Evolutionary conservation across 2,113 vertebrate genomes (phyloP), one percentile per base, ranked within the genome.

Genomic region (Nothoprocta perdicaria): DNA sequence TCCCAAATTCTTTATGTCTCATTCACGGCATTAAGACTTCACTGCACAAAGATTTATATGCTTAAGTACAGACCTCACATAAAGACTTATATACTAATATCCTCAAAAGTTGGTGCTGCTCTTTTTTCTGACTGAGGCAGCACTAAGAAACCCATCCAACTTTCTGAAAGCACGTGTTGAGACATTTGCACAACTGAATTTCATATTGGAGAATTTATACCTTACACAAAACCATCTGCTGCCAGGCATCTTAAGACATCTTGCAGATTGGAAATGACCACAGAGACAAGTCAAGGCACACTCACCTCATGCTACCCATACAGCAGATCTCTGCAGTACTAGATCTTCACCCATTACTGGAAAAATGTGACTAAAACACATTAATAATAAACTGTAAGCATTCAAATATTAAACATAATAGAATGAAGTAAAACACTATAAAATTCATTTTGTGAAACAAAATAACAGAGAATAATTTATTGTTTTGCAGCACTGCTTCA

Each of bases 21-120:
- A 65, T 82, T 75, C 26, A 65, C 73, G 58, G 48, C 66, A 72
- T 84, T 38, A 79, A 76, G 84, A 62, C 74, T 86, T 90, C 41
- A 38, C 40, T 60, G 53, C 40, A 60, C 63, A n/a, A 90, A 79
- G 53, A 72, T 81, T 91, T 68, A 48, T 7, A 8, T 40, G 48
- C 29, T 48, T 58, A 84, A 86, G 77, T 0, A 0, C 22, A 14
- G 80, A 77, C 38, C 41, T 72, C 82, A 75, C 38, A 26, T 40
- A 29, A 78, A 86, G 62, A 41, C 24, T 72, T 80, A 53, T 1
- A 2, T 6, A 82, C 27, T 50, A 29, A 84, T 81, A 60, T 23
- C 23, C 74, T 77, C n/a, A 33, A 61, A 86, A 88, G 12, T 23
- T 8, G 6, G 8, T 72, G 16, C 10, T 79, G n/a, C 27, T 65